Base-by-base conservation (phyloP, 2,888 invertebrate genomes). In the Auanema sp. region DNA sequence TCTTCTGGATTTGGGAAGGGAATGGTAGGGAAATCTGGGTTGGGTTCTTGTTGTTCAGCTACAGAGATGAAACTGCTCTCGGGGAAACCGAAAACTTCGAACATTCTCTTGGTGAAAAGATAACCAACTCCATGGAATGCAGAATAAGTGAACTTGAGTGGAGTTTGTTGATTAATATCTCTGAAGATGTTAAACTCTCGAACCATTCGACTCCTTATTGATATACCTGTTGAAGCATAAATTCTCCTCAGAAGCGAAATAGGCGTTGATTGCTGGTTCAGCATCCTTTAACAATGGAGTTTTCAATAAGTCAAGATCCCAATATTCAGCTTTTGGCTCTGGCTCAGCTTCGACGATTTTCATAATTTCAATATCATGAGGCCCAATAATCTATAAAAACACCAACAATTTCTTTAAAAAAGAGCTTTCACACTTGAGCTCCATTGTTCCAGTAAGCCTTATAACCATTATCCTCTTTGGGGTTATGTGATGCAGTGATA, bases 1-100 rank as follows among this genome's bases (percentile, higher is more conserved):
- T 98, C 98, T 84, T 99, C 98, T 0, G 98, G 98, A 87, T 99
- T 99, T 0, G 98, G 98, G 86, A 93, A 96, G 81, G 89, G 89
- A 0, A 98, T 96, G 0, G 98, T 98, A 0, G 96, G 90, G 86
- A 99, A 99, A 63, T 97, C 93, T 0, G 97, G 96, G 87, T 99
- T 90, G 0, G 97, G 92, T 60, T 91, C 88, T 72, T 90, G 89
- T 86, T 98, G 83, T 52, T 81, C 83, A 62, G 69, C 71, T 16
- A 87, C 86, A 58, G 86, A 83, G 58, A 83, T 78, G 54, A 83
- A 69, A 42, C 63, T 65, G 2, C 79, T 75, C 21, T 79, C 79
- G 5, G 76, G 88, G 60, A 96, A 89, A 70, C 90, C 89, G 56
- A 91, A 90, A 11, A 86, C 85, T 69, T 89, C 86, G 81, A 96